phyloP scores from a whole-genome alignment of 2,113 vertebrate genomes.

The Trematomus loennbergii region DNA sequence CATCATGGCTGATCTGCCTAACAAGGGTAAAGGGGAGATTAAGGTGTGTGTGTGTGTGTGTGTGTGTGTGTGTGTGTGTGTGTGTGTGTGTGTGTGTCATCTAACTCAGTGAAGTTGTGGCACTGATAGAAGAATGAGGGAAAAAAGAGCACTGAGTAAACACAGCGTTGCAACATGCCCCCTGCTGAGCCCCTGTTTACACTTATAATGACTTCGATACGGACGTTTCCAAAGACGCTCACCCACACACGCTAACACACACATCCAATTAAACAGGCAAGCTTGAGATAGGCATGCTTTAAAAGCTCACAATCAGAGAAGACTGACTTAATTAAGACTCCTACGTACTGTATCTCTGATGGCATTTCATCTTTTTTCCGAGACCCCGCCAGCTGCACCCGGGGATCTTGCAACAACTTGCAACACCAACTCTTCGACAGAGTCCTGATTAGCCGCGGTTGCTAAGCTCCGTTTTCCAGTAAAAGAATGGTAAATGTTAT shows the following conservation, averaged over 20 bases:
- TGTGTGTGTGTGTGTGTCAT: slow-evolving; percentile 41
- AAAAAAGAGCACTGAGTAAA: slow-evolving; percentile 32
- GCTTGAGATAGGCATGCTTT: slow-evolving; percentile 68
- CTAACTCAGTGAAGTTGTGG: slow-evolving; percentile 53
- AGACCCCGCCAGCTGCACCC: slow-evolving; percentile 51
- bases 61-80: slow-evolving; percentile 9
- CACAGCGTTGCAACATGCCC: slow-evolving; percentile 47
- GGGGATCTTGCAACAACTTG: slow-evolving; percentile 46
- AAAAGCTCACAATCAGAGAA: slow-evolving; percentile 71
- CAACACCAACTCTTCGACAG: slow-evolving; percentile 44
- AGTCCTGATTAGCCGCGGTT: slow-evolving; percentile 13
- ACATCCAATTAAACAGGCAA: slow-evolving; percentile 60
- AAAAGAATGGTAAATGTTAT: slow-evolving; percentile 10
- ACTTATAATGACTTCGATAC: slow-evolving; percentile 63
- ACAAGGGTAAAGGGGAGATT: slow-evolving; percentile 67
- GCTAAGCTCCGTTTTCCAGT: slow-evolving; percentile 5
- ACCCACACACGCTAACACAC: slow-evolving; percentile 53
- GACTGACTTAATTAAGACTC: slow-evolving; percentile 76
- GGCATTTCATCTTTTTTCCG: slow-evolving; percentile 59
- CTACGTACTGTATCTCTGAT: slow-evolving; percentile 65
- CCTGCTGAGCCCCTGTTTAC: slow-evolving; percentile 70
- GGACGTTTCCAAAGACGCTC: slow-evolving; percentile 61
- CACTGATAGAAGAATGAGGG: slow-evolving; percentile 34
- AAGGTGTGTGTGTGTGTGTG: slow-evolving; percentile 54
- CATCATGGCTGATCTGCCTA: slow-evolving; percentile 74